A percentile compares a stretch with the other conserved stretches of the same genome.
Conservation (phyloP, 2,888 invertebrate genomes). For the Drosophila melanosoma region DNA sequence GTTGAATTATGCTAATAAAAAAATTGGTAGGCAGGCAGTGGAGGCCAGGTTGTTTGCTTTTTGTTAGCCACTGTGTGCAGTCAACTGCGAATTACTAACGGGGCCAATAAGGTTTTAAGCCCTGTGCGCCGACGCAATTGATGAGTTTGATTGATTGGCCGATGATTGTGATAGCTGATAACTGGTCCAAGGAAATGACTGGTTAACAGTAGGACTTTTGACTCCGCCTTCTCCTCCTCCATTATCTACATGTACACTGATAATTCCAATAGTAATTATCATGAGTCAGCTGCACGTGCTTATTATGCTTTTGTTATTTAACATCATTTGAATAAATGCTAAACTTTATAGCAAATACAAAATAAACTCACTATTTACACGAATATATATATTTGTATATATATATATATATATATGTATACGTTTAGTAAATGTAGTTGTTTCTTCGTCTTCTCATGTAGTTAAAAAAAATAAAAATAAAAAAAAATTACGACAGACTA, state of each 20-base stretch:
- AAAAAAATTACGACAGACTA: slow-evolving; percentile 49
- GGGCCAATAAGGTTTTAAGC: slow-evolving; percentile 22
- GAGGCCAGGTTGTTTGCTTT: slow-evolving; percentile 17
- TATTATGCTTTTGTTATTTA: slow-evolving; percentile 2
- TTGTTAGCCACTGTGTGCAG: slow-evolving; percentile 41
- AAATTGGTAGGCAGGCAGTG: slow-evolving; percentile 6
- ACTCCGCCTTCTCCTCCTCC: background rate
- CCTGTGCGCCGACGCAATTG: slow-evolving; percentile 43
- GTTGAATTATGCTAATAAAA: slow-evolving; percentile 45
- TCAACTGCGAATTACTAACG: background rate
- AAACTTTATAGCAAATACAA: slow-evolving; percentile 29
- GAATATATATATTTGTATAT: background rate
- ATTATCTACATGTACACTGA: slow-evolving; percentile 22
- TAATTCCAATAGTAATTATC: slow-evolving; percentile 13
- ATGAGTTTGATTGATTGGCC: slow-evolving; percentile 38
- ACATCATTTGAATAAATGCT: slow-evolving; percentile 19
- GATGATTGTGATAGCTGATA: background rate
- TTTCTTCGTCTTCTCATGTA: slow-evolving; percentile 15
- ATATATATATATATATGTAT: slow-evolving; percentile 15
- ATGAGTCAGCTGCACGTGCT: slow-evolving; percentile 24
- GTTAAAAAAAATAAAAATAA: slow-evolving; percentile 23
- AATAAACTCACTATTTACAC: slow-evolving; percentile 9
- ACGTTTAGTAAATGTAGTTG: slow-evolving; percentile 13
- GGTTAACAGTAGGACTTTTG: background rate
- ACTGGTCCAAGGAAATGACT: background rate